Evolutionary conservation across 2,797 vertebrate species (phyloP).

Genomic region (Hippopotamyrus pictus): DNA sequence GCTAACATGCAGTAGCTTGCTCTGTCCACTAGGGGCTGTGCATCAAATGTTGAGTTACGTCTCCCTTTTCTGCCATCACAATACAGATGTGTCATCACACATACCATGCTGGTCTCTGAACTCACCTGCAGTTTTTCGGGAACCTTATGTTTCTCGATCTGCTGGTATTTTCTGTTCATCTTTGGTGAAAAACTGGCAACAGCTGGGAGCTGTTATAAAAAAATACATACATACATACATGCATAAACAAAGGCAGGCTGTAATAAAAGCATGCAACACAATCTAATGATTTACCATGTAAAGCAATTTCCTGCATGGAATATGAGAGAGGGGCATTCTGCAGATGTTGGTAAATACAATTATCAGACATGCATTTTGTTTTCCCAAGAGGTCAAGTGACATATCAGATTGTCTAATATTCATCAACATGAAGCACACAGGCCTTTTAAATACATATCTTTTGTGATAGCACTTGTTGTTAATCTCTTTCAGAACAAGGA

Average conservation of each 20-base stretch:
- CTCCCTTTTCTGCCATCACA: neutral
- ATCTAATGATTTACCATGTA: neutral
- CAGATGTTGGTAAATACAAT: neutral
- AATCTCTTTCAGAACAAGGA: slow-evolving; percentile 79
- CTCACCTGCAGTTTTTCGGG: neutral
- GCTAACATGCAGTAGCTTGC: neutral
- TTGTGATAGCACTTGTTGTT: slow-evolving; percentile 19
- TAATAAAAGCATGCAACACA: neutral
- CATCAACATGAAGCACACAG: neutral
- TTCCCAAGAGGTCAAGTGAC: slow-evolving; percentile 22
- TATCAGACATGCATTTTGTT: neutral
- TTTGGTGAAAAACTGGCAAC: neutral
- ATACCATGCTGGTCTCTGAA: neutral
- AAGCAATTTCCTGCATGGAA: neutral
- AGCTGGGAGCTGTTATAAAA: neutral
- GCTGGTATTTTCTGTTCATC: neutral
- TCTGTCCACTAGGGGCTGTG: neutral
- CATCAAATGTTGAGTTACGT: neutral
- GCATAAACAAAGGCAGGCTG: neutral
- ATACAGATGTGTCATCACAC: neutral
- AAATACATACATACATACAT: too few relatives aligned
- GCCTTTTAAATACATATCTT: slow-evolving; percentile 10
- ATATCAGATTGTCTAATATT: slow-evolving; percentile 35
- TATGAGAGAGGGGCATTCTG: neutral
- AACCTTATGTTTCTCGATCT: neutral